phyloP scores from a whole-genome alignment of 2,888 invertebrate species.

The Capitulum mitella region DNA sequence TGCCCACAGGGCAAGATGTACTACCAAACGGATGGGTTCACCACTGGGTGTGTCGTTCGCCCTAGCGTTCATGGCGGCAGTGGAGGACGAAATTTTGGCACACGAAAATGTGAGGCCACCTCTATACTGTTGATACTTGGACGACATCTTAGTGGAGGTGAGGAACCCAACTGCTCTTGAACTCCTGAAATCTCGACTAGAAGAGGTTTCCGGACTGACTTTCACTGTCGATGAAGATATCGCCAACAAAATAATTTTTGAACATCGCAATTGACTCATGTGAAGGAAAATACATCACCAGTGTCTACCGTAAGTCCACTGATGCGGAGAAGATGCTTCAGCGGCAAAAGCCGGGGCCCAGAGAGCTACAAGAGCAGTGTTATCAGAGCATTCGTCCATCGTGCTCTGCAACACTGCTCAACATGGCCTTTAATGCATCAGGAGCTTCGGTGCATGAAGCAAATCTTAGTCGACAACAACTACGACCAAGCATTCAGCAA shows the following conservation, averaged over 20 bases:
- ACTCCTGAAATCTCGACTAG: too few relatives aligned
- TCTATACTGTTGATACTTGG: background rate
- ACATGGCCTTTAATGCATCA: too few relatives aligned
- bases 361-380: too few relatives aligned
- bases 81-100: background rate
- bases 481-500: too few relatives aligned
- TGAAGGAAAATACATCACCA: too few relatives aligned
- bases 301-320: background rate
- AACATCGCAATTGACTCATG: too few relatives aligned
- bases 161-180: background rate
- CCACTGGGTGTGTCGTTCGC: background rate
- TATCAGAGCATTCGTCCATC: too few relatives aligned
- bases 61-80: background rate
- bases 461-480: too few relatives aligned
- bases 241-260: background rate
- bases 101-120: background rate
- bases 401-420: too few relatives aligned
- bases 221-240: background rate
- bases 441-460: too few relatives aligned
- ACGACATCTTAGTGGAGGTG: background rate
- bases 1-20: background rate
- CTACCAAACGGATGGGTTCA: background rate
- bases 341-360: background rate
- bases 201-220: too few relatives aligned
- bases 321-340: background rate